These are phyloP conservation scores for Psococerastis gibbosa DNA, from an alignment of 2,888 invertebrate species.

Conservation along the genomic window DNA sequence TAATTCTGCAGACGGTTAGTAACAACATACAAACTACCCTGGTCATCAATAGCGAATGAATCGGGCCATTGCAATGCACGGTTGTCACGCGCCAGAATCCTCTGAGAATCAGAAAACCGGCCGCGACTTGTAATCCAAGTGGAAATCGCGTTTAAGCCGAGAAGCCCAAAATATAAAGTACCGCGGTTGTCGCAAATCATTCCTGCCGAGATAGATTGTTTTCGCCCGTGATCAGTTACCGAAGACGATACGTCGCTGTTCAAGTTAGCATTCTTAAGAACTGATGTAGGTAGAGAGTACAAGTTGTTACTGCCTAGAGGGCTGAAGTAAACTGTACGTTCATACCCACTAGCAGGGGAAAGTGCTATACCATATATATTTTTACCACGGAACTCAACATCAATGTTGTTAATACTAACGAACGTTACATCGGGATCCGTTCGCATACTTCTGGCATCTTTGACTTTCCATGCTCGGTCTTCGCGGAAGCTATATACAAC, in stretches of 20 bases:
- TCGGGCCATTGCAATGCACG: constrained; percentile 54
- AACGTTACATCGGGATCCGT: constrained; percentile 35
- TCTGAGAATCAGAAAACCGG: constrained; percentile 33
- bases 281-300: constrained; percentile 41
- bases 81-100: constrained; percentile 44
- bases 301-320: constrained; percentile 48
- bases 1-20: constrained; percentile 49
- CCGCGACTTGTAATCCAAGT: constrained; percentile 42
- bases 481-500: constrained; percentile 47
- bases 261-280: constrained; percentile 33
- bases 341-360: constrained; percentile 27
- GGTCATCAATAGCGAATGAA: constrained; percentile 40
- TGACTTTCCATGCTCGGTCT: constrained; percentile 49
- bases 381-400: constrained; percentile 32
- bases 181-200: constrained; percentile 57
- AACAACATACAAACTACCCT: constrained; percentile 43
- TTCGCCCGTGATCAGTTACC: constrained; percentile 39
- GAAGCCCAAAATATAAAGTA: constrained; percentile 45
- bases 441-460: constrained; percentile 41
- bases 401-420: constrained; percentile 40
- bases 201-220: constrained; percentile 49
- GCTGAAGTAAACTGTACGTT: constrained; percentile 39
- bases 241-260: constrained; percentile 25
- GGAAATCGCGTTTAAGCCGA: constrained; percentile 46
- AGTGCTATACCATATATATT: constrained; percentile 53